Evolutionary conservation across 2,113 vertebrate species (phyloP).

Genomic region (Lagopus leucura): DNA sequence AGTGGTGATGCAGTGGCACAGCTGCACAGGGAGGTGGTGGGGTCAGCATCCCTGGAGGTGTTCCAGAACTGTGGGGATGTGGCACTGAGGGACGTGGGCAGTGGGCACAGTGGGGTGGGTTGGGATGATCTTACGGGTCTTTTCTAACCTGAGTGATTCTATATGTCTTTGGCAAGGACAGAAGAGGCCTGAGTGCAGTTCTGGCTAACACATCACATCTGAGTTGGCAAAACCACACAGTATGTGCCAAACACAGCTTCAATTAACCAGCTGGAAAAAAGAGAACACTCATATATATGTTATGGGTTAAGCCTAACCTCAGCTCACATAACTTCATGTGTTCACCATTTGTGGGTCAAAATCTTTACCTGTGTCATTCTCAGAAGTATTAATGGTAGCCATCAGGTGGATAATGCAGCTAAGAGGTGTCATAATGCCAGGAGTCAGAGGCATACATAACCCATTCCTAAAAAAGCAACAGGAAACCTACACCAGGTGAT

Average conservation of each 20-base stretch:
- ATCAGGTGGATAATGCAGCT: neutral
- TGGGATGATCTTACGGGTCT: too few species aligned
- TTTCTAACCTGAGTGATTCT: too few species aligned
- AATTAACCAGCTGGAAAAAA: neutral
- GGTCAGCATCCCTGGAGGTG: too few species aligned
- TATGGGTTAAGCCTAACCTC: neutral
- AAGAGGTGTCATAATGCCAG: neutral
- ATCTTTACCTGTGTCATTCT: neutral
- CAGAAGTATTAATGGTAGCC: neutral
- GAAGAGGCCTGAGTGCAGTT: neutral
- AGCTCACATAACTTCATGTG: neutral
- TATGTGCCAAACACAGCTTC: neutral
- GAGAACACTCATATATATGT: rapidly evolving
- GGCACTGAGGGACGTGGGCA: too few species aligned
- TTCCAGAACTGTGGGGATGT: too few species aligned
- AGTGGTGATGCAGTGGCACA: too few species aligned
- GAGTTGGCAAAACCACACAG: neutral
- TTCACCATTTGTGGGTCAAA: neutral
- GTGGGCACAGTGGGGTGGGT: too few species aligned
- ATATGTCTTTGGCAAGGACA: neutral
- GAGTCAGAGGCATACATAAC: neutral
- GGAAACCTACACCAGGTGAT: neutral
- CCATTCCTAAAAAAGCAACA: neutral
- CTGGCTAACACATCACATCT: neutral
- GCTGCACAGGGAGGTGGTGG: too few species aligned